Conservation (phyloP, 2,888 invertebrate species). For the Lepetodrilus schrolli region DNA sequence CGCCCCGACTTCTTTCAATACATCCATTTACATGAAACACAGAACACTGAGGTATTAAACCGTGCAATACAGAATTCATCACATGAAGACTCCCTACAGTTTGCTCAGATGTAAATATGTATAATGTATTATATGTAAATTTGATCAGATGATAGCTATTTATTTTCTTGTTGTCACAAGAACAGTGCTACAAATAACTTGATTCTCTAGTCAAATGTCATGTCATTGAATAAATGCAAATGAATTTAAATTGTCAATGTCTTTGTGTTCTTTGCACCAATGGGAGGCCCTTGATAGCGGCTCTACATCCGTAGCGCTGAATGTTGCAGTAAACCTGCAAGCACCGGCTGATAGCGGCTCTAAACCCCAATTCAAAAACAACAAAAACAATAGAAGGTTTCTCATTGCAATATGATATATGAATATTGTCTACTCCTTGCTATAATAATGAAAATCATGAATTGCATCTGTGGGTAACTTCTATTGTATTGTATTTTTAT, state of each 20-base stretch:
- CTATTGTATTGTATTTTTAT: no score
- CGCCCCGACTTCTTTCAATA: not conserved
- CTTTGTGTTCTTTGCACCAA: not conserved
- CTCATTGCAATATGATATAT: not conserved
- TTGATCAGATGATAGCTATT: slow-evolving; percentile 14
- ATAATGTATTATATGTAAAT: slow-evolving; percentile 28
- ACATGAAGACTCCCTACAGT: not conserved
- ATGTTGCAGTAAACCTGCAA: no score
- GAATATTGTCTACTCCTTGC: no score
- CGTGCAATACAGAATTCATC: slow-evolving; percentile 4
- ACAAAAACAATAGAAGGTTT: no score
- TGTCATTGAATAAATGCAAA: slow-evolving; percentile 22
- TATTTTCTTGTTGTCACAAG: slow-evolving; percentile 24
- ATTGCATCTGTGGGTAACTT: no score
- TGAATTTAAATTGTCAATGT: slow-evolving; percentile 18
- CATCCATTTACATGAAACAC: no score
- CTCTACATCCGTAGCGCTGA: no score
- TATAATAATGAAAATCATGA: no score
- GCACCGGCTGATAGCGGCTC: no score
- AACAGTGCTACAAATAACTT: slow-evolving; percentile 25
- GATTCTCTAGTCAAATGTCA: slow-evolving; percentile 2
- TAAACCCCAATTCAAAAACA: no score
- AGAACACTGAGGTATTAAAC: not conserved
- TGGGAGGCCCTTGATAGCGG: no score
- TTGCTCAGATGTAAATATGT: slow-evolving; percentile 15